Percentiles rank a stretch among this genome's conserved stretches.
These are phyloP conservation scores for Hyposoter dolosus DNA, from an alignment of 2,888 invertebrate species.

Conservation along the genomic window DNA sequence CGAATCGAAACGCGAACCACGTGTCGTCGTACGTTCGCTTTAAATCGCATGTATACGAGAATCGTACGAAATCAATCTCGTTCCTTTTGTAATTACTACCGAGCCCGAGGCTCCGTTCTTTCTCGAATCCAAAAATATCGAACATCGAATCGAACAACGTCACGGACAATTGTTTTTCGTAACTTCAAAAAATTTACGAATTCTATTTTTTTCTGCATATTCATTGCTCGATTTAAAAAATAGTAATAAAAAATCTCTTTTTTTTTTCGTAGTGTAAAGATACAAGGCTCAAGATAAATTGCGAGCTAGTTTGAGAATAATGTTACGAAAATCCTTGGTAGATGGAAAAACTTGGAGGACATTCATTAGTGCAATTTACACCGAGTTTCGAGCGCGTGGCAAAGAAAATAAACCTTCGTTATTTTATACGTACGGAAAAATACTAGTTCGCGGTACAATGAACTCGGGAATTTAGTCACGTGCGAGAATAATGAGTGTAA, in stretches of 20 bases:
- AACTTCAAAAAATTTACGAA: not conserved
- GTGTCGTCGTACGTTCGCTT: not conserved
- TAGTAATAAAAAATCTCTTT: not conserved
- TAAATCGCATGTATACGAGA: slow-evolving; percentile 28
- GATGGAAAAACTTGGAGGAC: slow-evolving; percentile 4
- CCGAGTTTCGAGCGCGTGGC: not conserved
- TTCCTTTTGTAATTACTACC: slow-evolving; percentile 68
- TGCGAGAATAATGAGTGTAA: slow-evolving; percentile 19
- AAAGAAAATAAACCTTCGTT: slow-evolving; percentile 8
- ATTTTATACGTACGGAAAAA: slow-evolving; percentile 1
- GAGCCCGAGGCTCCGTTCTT: slow-evolving; percentile 23
- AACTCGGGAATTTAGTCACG: slow-evolving; percentile 6
- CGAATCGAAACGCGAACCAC: slow-evolving; percentile 34
- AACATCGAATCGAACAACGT: not conserved
- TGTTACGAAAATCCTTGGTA: not conserved
- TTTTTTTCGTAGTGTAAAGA: not conserved
- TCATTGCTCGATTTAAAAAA: not conserved
- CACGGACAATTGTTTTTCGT: not conserved
- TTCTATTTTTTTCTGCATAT: not conserved
- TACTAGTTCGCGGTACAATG: not conserved
- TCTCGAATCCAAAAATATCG: no score
- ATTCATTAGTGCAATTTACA: slow-evolving; percentile 15
- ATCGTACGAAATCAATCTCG: not conserved
- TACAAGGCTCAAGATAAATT: not conserved
- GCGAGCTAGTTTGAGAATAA: not conserved